phyloP scores from a whole-genome alignment of 2,797 vertebrate species.

The Peromyscus attwateri region DNA sequence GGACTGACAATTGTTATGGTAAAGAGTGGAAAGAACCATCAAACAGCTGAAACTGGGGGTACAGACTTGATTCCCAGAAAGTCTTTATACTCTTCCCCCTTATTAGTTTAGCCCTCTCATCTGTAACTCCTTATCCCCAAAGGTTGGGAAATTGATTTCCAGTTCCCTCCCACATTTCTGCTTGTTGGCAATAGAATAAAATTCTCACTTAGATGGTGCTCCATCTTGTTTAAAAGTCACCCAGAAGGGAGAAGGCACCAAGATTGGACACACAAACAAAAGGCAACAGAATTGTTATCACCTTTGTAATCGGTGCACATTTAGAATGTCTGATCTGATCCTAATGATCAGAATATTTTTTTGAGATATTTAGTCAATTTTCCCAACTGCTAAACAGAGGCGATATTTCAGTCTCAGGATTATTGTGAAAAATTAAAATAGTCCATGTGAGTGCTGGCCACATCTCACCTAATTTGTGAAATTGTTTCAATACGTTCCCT shows the following conservation, averaged over 20 bases:
- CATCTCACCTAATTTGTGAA: conserved; percentile 11
- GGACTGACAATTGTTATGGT: background rate
- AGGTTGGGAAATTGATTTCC: background rate
- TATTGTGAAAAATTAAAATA: conserved; percentile 26
- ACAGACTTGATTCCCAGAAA: background rate
- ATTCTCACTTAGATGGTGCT: background rate
- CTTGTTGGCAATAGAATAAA: background rate
- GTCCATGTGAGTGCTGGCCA: background rate
- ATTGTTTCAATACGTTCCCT: background rate
- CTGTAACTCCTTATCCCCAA: background rate
- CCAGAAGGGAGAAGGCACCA: background rate
- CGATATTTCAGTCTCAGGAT: background rate
- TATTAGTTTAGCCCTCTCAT: background rate
- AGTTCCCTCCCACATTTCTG: background rate
- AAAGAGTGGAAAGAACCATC: background rate
- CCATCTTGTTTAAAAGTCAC: background rate
- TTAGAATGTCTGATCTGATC: background rate
- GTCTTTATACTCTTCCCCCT: no score
- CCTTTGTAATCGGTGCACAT: background rate
- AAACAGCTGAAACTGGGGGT: background rate
- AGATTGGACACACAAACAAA: background rate
- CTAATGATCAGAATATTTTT: background rate
- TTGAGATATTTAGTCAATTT: background rate
- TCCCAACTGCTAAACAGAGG: conserved; percentile 11
- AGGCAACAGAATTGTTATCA: background rate